Base-by-base conservation (phyloP, 23 tunicate genomes). In the Botrylloides violaceus region DNA sequence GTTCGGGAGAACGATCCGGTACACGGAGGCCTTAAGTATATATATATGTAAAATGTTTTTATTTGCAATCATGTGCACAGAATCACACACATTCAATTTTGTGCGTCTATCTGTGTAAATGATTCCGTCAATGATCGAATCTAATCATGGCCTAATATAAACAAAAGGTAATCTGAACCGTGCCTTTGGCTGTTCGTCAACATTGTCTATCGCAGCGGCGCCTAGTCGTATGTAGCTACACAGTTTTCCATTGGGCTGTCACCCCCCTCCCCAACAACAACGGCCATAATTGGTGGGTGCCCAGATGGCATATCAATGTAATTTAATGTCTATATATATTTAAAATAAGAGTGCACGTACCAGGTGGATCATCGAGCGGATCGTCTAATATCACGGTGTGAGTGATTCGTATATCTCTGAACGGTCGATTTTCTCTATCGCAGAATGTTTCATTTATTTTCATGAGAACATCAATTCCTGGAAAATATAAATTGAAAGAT, bases 351-450 rank as follows among this genome's bases (percentile, higher is more conserved):
- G 53, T 43, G 53, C 53, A 43, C 62, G 3, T 31, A 85, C 94
- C 88, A 2, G 72, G 49, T 28, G 94, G 94, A 59, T 93, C 98
- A 48, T 93, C 98, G 2, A 93, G 77, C 24, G 98, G 98, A 58
- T 93, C 98, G 49, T 93, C 98, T 4, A 93, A 68, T 38, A 93
- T 78, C 2, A 85, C 77, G 1, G 98, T 93, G 76, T 93, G 98
- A 3, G 94, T 85, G 64, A 93, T 93, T 37, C 98, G 53, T n/a
- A 93, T 93, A 59, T 93, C 98, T 63, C 80, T 80, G 72, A 79
- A 81, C 6, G 98, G 98, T 20, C 98, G 84, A 36, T 81, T 66
- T n/a, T 81, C 76, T 30, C 73, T 73, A 66, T 93, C 98, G 59
- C 88, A 81, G 59, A 77, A 83, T n/a, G 85, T 76, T 76, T 90